phyloP scores from a whole-genome alignment of 2,113 vertebrate genomes.

The Chaetops frenatus region DNA sequence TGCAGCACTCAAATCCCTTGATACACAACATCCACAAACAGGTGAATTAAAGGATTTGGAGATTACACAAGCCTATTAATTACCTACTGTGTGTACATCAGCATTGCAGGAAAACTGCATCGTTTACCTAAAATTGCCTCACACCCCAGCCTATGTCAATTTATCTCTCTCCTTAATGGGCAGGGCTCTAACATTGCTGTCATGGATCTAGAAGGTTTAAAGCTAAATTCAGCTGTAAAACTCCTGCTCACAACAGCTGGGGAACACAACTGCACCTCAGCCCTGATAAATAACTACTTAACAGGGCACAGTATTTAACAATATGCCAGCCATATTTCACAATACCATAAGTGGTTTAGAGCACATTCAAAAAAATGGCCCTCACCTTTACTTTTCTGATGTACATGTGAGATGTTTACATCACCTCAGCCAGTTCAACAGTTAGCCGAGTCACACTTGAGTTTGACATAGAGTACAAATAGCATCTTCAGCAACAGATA shows the following conservation, averaged over 20 bases:
- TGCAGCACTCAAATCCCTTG: not conserved
- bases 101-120: not conserved
- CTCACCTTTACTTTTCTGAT: not conserved
- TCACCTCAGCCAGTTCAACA: not conserved
- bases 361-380: not conserved
- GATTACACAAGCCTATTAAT: not conserved
- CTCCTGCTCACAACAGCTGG: not conserved
- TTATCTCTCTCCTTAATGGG: not conserved
- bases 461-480: not conserved
- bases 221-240: not conserved
- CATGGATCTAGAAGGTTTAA: not conserved
- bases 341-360: not conserved
- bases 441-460: not conserved
- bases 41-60: not conserved
- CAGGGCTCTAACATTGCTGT: too few relatives aligned
- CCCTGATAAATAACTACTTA: not conserved
- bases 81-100: not conserved
- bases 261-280: not conserved
- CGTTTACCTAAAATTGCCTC: not conserved
- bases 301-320: not conserved
- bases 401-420: not conserved
- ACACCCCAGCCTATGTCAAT: not conserved
- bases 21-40: not conserved
- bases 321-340: not conserved
- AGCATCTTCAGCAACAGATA: not conserved